A percentile compares a stretch with the other conserved stretches of the same genome.
Conservation (phyloP, 2,797 vertebrate species). For the Australoheros facetus region DNA sequence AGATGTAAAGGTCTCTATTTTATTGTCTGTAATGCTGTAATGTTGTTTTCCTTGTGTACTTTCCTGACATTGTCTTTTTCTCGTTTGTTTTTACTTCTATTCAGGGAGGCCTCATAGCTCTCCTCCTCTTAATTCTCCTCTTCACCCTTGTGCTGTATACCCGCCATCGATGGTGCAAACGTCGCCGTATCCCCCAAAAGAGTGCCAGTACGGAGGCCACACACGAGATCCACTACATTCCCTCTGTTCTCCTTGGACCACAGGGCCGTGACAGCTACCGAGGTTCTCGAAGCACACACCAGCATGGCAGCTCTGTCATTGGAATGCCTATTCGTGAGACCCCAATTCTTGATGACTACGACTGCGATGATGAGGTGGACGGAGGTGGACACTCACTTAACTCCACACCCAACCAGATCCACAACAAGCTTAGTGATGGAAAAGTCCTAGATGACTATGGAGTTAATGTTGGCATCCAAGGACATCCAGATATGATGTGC, state of each 20-base stretch:
- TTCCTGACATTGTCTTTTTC: background rate
- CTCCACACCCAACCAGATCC: slow-evolving; percentile 74
- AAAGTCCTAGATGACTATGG: slow-evolving; percentile 76
- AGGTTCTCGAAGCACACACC: slow-evolving; percentile 80
- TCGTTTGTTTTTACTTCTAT: slow-evolving; percentile 4
- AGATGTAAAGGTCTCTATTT: background rate
- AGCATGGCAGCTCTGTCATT: slow-evolving; percentile 91
- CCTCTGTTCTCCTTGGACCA: slow-evolving; percentile 92
- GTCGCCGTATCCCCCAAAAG: slow-evolving; percentile 93
- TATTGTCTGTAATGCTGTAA: background rate
- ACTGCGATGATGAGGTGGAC: slow-evolving; percentile 88
- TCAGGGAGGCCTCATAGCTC: slow-evolving; percentile 95
- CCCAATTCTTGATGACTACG: slow-evolving; percentile 95
- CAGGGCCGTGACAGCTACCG: slow-evolving; percentile 93
- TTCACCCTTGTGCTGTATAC: slow-evolving; percentile 95
- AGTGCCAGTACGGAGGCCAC: slow-evolving; percentile 98
- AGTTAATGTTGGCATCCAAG: slow-evolving; percentile 65
- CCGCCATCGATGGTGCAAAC: slow-evolving; percentile 94
- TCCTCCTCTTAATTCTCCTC: slow-evolving; percentile 93
- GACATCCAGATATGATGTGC: slow-evolving; percentile 84
- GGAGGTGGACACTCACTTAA: slow-evolving; percentile 73
- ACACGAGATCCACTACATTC: slow-evolving; percentile 99
- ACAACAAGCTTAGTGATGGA: slow-evolving; percentile 80
- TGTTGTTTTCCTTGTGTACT: background rate
- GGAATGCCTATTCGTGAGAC: slow-evolving; percentile 97